Conservation (phyloP, 2,888 invertebrate species). For the Sisyra terminalis region DNA sequence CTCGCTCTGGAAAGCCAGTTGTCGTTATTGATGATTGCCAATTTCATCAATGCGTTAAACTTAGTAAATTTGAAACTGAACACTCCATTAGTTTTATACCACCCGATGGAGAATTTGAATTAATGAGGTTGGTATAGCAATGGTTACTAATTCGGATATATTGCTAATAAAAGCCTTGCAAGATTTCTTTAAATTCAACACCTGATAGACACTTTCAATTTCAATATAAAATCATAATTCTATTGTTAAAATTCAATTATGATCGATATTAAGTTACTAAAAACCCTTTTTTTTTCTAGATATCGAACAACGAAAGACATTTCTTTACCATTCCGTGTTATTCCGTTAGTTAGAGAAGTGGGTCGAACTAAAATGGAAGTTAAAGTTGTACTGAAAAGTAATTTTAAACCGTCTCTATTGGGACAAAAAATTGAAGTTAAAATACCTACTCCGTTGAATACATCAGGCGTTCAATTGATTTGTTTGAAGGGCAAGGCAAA, state of each 20-base stretch:
- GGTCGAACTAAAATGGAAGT: slow-evolving; percentile 99
- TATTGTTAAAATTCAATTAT: no score
- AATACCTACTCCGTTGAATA: slow-evolving; percentile 97
- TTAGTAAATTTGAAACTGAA: slow-evolving; percentile 99
- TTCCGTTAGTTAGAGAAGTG: slow-evolving; percentile 93
- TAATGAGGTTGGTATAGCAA: slow-evolving; percentile 64
- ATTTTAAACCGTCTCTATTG: slow-evolving; percentile 93
- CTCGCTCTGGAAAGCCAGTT: slow-evolving; percentile 88
- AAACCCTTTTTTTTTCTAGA: slow-evolving; percentile 29
- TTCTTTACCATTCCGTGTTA: slow-evolving; percentile 97
- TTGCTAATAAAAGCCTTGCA: no score
- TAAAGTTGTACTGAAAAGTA: slow-evolving; percentile 96
- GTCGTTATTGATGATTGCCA: slow-evolving; percentile 99
- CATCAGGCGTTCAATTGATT: slow-evolving; percentile 95
- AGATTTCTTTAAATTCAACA: no score
- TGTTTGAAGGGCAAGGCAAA: slow-evolving; percentile 99
- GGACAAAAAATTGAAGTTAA: slow-evolving; percentile 99
- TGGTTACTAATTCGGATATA: neutral
- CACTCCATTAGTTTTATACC: slow-evolving; percentile 99
- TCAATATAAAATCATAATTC: no score
- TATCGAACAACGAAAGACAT: slow-evolving; percentile 99
- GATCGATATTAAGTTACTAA: neutral
- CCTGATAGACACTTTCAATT: no score
- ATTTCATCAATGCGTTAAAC: slow-evolving; percentile 99
- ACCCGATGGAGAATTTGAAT: slow-evolving; percentile 98